Evolutionary conservation across 2,888 invertebrate species (phyloP).

Genomic region (Tachystola acroxantha): DNA sequence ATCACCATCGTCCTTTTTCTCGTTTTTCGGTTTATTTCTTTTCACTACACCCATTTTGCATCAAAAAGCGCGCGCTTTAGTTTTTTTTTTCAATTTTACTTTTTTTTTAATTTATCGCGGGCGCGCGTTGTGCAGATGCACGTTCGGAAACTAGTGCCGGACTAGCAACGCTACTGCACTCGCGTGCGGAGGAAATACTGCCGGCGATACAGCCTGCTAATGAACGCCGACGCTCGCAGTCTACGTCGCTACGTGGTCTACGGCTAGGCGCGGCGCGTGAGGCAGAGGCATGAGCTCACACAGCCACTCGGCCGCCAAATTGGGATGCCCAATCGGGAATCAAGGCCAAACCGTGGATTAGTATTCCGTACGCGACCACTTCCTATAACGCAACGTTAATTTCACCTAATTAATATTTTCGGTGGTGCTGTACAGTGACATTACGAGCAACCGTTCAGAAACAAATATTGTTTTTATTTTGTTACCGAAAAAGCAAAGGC

Average conservation of each 20-base stretch:
- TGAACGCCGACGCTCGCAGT: constrained; percentile 24
- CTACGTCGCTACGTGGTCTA: constrained; percentile 8
- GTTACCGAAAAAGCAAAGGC: not conserved
- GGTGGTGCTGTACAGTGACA: constrained; percentile 33
- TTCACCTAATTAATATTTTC: constrained; percentile 60
- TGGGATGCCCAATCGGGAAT: constrained; percentile 68
- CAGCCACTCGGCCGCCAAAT: constrained; percentile 52
- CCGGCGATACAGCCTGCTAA: constrained; percentile 43
- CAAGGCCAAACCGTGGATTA: constrained; percentile 66
- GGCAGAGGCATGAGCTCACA: constrained; percentile 45
- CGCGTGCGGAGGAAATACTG: constrained; percentile 63
- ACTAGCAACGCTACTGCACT: constrained; percentile 72
- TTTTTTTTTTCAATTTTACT: constrained; percentile 20
- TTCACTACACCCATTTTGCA: constrained; percentile 69
- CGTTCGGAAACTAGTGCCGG: constrained; percentile 71
- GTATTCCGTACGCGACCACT: constrained; percentile 54
- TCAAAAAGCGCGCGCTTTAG: constrained; percentile 35
- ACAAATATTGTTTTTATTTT: not conserved
- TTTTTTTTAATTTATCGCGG: constrained; percentile 31
- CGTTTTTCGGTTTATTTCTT: constrained; percentile 48
- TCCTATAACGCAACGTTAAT: constrained; percentile 61
- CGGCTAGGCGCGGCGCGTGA: constrained; percentile 40
- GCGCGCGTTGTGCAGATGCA: constrained; percentile 51
- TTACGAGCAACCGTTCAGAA: constrained; percentile 14
- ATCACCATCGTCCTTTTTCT: constrained; percentile 28